Conservation (phyloP, 2,797 vertebrate genomes). For the Aplochiton taeniatus region DNA sequence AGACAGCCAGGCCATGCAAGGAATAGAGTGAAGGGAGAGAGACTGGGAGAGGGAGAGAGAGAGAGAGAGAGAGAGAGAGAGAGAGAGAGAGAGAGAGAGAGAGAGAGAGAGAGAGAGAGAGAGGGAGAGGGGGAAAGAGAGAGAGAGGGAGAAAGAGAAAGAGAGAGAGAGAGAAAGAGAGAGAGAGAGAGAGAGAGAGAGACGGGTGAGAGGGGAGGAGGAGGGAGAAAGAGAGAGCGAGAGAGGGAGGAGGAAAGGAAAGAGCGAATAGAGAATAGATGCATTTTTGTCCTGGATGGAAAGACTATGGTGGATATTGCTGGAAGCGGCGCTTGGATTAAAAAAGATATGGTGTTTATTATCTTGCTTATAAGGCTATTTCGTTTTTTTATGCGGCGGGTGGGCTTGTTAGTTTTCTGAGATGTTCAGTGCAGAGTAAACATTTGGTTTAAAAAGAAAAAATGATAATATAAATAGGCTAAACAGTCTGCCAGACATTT, state of each 20-base stretch:
- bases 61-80: conserved; percentile 50
- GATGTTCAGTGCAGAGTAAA: conserved; percentile 2
- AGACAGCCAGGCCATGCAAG: conserved; percentile 78
- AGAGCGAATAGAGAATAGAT: conserved; percentile 69
- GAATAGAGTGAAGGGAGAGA: conserved; percentile 72
- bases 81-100: conserved; percentile 30
- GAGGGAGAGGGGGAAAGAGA: conserved; percentile 33
- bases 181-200: conserved; percentile 49
- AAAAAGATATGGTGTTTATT: conserved; percentile 28
- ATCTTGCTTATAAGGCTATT: conserved; percentile 35
- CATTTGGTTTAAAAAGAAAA: neutral
- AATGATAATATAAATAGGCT: too few relatives aligned
- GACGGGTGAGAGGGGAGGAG: conserved; percentile 17
- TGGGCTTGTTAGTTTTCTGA: conserved; percentile 5
- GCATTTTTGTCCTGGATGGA: conserved; percentile 70
- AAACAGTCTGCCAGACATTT: conserved; percentile 8
- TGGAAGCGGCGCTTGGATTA: conserved; percentile 66
- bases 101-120: conserved; percentile 17
- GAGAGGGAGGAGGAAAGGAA: conserved; percentile 54
- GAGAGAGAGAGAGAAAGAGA: conserved; percentile 41
- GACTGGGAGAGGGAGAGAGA: conserved; percentile 64
- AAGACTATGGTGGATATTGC: conserved; percentile 58
- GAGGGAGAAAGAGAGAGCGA: conserved; percentile 26
- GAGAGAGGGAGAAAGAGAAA: conserved; percentile 28
- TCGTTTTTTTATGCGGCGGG: conserved; percentile 15